Conservation (phyloP, 2,797 vertebrate genomes). For the Geotrypetes seraphini region DNA sequence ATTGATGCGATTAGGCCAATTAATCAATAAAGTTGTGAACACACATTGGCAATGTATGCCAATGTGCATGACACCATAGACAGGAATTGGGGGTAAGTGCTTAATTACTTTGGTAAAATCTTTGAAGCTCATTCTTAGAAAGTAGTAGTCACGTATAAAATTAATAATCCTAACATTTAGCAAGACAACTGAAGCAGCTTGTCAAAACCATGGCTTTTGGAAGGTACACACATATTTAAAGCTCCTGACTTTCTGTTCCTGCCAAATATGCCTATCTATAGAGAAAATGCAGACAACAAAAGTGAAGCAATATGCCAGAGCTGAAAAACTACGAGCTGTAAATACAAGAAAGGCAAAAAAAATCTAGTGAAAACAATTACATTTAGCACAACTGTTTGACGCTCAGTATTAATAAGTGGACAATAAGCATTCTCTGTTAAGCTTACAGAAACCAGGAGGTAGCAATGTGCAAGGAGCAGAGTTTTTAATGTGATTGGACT, state of each 20-base stretch:
- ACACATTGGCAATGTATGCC: no score
- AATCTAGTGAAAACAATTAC: slow-evolving; percentile 94
- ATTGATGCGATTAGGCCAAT: no score
- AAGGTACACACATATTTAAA: background rate
- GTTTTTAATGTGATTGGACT: slow-evolving; percentile 99
- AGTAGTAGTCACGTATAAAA: no score
- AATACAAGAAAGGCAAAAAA: slow-evolving; percentile 73
- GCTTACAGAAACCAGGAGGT: slow-evolving; percentile 91
- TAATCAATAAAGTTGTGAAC: no score
- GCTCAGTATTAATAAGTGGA: slow-evolving; percentile 87
- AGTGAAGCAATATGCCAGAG: slow-evolving; percentile 60
- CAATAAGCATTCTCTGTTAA: slow-evolving; percentile 71
- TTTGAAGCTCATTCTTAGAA: no score
- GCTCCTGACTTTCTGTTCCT: slow-evolving; percentile 22
- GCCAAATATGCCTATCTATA: slow-evolving; percentile 20
- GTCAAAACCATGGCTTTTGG: background rate
- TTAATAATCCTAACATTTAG: no score
- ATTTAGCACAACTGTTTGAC: slow-evolving; percentile 86
- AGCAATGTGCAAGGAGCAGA: slow-evolving; percentile 70
- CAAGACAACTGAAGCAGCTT: no score
- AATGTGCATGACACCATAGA: no score
- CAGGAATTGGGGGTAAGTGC: no score
- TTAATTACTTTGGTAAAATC: no score
- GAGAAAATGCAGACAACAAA: slow-evolving; percentile 54
- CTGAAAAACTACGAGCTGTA: slow-evolving; percentile 67